Evolutionary conservation across 2,888 invertebrate genomes (phyloP), one percentile per base, ranked within the genome.

Genomic region (Morpho deidamia): DNA sequence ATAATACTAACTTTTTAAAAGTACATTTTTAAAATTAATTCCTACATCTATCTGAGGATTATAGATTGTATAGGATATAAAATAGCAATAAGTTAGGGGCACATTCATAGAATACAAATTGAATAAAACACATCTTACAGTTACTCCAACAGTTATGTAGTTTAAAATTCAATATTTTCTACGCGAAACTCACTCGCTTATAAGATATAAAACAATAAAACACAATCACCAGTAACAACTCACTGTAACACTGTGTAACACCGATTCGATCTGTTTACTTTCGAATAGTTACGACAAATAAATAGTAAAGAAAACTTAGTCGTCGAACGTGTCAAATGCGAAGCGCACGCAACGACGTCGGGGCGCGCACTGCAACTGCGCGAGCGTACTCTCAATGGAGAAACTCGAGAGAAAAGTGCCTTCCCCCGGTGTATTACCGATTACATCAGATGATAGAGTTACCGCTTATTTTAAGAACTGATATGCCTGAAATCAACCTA

Each of bases 321-420:
- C 10, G 10, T 23, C 32, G 43, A 5, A 7, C n/a, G 23, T 14
- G 12, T 42, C 35, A 12, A 7, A 23, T 34, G 61, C 8, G 66
- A 74, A 81, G 82, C 80, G 85, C 75, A 74, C 73, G 71, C 71
- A 71, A 66, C 63, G 70, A 69, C 76, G 76, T 69, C 73, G 69
- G 62, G 72, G 63, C 67, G 62, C 60, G 59, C 62, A 83, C 87
- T 85, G 85, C 78, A 78, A 83, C 87, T 85, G 85, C 78, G 78
- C 74, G 77, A 43, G 39, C 53, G 53, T 47, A 53, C 38, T 38
- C 71, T 60, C 60, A 55, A 49, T 58, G 60, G 86, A 77, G 87
- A 86, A 86, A 88, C 85, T 83, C 74, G 63, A 80, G 83, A 83
- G 88, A 86, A 87, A 86, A 81, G 85, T 78, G 72, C 68, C 74